phyloP scores from a whole-genome alignment of 2,113 vertebrate genomes.

The Callaeas wilsoni region DNA sequence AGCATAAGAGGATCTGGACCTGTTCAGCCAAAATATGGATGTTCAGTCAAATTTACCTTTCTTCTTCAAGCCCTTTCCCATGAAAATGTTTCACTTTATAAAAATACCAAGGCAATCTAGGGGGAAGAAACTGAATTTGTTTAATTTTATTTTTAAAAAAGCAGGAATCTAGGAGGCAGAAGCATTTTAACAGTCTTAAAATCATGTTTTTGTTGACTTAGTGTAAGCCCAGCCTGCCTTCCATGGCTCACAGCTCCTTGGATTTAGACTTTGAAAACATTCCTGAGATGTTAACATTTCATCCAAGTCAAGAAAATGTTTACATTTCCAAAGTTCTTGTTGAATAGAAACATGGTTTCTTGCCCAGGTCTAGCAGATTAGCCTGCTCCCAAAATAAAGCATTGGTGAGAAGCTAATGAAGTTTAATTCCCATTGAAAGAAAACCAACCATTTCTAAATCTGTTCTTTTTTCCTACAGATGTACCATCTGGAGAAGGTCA shows the following conservation, averaged over 20 bases:
- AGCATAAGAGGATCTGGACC: background rate
- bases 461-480: background rate
- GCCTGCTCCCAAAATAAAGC: background rate
- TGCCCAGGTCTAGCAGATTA: conserved; percentile 20
- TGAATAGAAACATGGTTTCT: conserved; percentile 7
- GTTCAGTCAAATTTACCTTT: background rate
- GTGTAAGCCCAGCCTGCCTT: background rate
- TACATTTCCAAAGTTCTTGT: background rate
- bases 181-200: background rate
- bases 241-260: background rate
- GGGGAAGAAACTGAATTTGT: background rate
- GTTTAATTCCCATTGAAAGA: conserved; percentile 10
- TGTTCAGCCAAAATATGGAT: background rate
- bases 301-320: background rate
- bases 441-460: background rate
- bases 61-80: background rate
- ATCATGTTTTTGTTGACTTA: background rate
- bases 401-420: background rate
- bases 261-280: background rate
- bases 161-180: background rate
- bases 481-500: background rate
- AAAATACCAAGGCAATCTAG: background rate
- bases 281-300: background rate
- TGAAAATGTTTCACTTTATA: background rate
- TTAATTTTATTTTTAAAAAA: background rate